Evolutionary conservation across 2,888 invertebrate species (phyloP).

Genomic region (Stomorhina lunata): DNA sequence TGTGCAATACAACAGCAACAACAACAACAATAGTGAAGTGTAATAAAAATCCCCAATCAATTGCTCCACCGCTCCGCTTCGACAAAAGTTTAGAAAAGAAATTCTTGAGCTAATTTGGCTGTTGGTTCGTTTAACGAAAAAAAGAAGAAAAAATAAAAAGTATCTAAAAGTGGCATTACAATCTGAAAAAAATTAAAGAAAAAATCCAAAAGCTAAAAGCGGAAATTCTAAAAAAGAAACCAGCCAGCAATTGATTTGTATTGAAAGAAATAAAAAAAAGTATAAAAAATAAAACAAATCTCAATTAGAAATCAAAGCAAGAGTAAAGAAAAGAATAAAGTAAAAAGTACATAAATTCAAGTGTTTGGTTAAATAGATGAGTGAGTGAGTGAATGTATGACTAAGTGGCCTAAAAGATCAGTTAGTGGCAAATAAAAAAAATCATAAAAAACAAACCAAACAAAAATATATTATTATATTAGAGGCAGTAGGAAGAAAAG

Average conservation of each 20-base stretch:
- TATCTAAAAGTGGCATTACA: constrained; percentile 61
- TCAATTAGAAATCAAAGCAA: constrained; percentile 50
- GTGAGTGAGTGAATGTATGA: constrained; percentile 49
- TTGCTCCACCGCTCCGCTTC: constrained; percentile 48
- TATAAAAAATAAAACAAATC: constrained; percentile 26
- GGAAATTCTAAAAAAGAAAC: constrained; percentile 57
- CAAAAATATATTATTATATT: constrained; percentile 24
- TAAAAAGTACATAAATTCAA: constrained; percentile 22
- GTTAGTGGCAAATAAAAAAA: constrained; percentile 23
- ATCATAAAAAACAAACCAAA: constrained; percentile 36
- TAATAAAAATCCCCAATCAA: constrained; percentile 54
- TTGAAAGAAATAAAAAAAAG: constrained; percentile 32
- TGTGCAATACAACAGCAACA: constrained; percentile 18
- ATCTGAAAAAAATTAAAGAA: constrained; percentile 25
- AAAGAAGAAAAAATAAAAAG: no score
- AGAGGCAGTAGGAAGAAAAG: constrained; percentile 34
- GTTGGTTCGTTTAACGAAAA: constrained; percentile 46
- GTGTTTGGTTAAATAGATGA: constrained; percentile 45
- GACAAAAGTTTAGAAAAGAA: constrained; percentile 65
- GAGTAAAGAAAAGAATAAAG: constrained; percentile 30
- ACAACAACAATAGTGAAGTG: constrained; percentile 42
- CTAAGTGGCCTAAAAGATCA: constrained; percentile 50
- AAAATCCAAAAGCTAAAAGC: constrained; percentile 52
- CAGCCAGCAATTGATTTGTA: constrained; percentile 34
- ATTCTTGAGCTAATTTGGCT: constrained; percentile 67